Evolutionary conservation across 2,888 invertebrate species (phyloP), one percentile per base, ranked within the genome.

Genomic region (Amphipyra tragopoginis): DNA sequence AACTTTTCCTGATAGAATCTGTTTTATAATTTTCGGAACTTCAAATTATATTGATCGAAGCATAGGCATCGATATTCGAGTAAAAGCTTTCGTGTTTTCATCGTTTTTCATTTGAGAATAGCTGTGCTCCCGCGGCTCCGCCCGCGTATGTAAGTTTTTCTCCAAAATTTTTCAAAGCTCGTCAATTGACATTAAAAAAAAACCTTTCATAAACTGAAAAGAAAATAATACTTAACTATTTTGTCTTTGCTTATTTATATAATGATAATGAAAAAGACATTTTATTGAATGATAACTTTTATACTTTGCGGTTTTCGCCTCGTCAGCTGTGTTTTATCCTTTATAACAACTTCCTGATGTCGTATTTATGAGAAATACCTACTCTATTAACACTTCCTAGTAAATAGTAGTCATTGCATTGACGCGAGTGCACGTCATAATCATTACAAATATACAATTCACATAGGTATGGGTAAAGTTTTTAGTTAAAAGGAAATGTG

Each of bases 281-380:
- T 7, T 29, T 29, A 7, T 29, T 29, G 5, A 10, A 36, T 10
- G 9, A 11, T 36, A 1, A 33, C 33, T 10, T 38, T 56, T 56
- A 38, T 42, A 38, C 21, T 13, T 13, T 0, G 8, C 7, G 1
- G 29, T n/a, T 44, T 36, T 38, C 5, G 3, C 42, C 34, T 29
- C 39, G 49, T 68, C 33, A 47, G 5, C 26, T 38, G 14, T 54
- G 40, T 43, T 51, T 66, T 55, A 67, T 54, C 45, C 40, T 60
- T 29, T 57, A 40, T 10, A 53, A 1, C 0, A n/a, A 66, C 43
- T 66, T 72, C 70, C 67, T 72, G 62, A 70, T 70, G 49, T 44
- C 48, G 49, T 44, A 72, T 50, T 60, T 52, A 56, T 62, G 61
- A 72, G 15, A 29, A 45, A 51, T 49, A 66, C 48, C 15, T 49